Evolutionary conservation across 2,888 invertebrate genomes (phyloP).

Genomic region (Pollenia griseotomentosa): DNA sequence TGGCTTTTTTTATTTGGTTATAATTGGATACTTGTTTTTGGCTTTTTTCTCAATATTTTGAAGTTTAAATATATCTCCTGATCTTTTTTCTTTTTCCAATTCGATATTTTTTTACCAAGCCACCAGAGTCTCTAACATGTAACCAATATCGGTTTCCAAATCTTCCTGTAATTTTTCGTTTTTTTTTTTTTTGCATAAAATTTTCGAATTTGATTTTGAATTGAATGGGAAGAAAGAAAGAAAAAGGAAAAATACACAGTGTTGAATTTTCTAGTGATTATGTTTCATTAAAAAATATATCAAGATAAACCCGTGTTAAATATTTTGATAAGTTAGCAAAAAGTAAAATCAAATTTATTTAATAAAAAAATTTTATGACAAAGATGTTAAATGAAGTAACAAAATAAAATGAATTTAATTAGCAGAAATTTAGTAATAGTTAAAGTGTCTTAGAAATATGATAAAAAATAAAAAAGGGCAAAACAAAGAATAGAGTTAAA

Average conservation of each 20-base stretch:
- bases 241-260: constrained; percentile 40
- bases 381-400: constrained; percentile 2
- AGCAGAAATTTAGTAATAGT: not conserved
- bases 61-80: not conserved
- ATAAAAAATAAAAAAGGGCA: not conserved
- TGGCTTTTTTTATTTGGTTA: constrained; percentile 22
- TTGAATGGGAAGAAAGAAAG: constrained; percentile 56
- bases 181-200: constrained; percentile 40
- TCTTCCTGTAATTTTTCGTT: constrained; percentile 87
- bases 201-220: constrained; percentile 32
- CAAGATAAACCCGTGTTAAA: constrained; percentile 22
- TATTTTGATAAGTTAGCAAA: constrained; percentile 25
- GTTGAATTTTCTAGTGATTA: constrained; percentile 64
- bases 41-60: constrained; percentile 23
- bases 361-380: not conserved
- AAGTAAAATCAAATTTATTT: not conserved
- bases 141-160: constrained; percentile 87
- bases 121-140: constrained; percentile 87
- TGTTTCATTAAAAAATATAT: constrained; percentile 20
- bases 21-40: constrained; percentile 21
- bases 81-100: constrained; percentile 13
- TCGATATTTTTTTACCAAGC: constrained; percentile 84
- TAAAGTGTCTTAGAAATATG: not conserved
- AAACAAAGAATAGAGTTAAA: too few relatives aligned
- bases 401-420: not conserved